phyloP scores from a whole-genome alignment of 2,797 vertebrate species.

The Masticophis lateralis region DNA sequence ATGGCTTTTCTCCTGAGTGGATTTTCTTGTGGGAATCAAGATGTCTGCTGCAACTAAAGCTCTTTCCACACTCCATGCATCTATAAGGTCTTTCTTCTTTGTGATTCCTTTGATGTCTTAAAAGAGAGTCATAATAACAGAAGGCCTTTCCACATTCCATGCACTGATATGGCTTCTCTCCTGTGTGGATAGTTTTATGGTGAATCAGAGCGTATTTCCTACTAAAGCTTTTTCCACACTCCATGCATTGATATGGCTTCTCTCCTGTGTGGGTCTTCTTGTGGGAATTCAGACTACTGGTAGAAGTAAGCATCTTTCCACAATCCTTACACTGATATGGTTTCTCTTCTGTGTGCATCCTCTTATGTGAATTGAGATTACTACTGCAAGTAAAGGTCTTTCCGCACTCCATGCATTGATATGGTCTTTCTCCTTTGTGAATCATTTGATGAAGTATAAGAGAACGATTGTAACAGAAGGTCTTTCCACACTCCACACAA shows the following conservation, averaged over 20 bases:
- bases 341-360: neutral
- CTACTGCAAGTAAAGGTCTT: neutral
- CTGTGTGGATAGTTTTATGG: neutral
- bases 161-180: neutral
- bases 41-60: too few relatives aligned
- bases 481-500: neutral
- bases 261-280: neutral
- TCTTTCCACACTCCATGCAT: too few relatives aligned
- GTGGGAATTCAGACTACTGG: neutral
- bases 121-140: too few relatives aligned
- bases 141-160: neutral
- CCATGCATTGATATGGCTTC: neutral
- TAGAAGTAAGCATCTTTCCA: neutral
- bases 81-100: too few relatives aligned
- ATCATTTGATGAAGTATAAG: neutral
- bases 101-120: too few relatives aligned
- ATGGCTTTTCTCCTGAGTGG: too few relatives aligned
- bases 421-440: neutral
- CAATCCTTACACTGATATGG: neutral
- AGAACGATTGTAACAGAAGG: neutral
- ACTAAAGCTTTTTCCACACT: neutral
- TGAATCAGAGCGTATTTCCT: neutral
- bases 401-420: neutral
- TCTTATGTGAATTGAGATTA: neutral
- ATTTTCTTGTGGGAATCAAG: too few relatives aligned